Evolutionary conservation across 2,888 invertebrate species (phyloP).

Genomic region (Scotopteryx bipunctaria): DNA sequence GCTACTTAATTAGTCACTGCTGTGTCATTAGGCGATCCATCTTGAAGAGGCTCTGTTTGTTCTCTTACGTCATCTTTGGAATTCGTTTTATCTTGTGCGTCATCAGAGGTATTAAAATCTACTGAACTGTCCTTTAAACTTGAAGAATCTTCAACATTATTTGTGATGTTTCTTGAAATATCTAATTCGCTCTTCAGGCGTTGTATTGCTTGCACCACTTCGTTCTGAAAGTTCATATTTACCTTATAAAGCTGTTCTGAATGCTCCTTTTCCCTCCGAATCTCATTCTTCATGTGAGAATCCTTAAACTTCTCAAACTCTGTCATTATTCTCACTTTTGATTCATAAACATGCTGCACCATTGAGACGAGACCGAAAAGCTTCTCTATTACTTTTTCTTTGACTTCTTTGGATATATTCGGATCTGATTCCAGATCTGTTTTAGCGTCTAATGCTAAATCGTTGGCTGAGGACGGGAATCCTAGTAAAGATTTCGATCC

Average conservation of each 20-base stretch:
- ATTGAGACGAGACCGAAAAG: slow-evolving; percentile 71
- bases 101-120: slow-evolving; percentile 57
- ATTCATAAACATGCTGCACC: slow-evolving; percentile 76
- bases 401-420: slow-evolving; percentile 69
- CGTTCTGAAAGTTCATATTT: slow-evolving; percentile 76
- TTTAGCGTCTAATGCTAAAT: slow-evolving; percentile 74
- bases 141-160: slow-evolving; percentile 49
- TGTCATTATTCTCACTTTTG: slow-evolving; percentile 73
- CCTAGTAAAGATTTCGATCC: slow-evolving; percentile 64
- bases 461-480: slow-evolving; percentile 77
- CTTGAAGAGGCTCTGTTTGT: slow-evolving; percentile 18
- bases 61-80: slow-evolving; percentile 36
- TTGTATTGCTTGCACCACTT: slow-evolving; percentile 74
- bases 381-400: slow-evolving; percentile 75
- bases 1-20: slow-evolving; percentile 34
- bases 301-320: slow-evolving; percentile 77
- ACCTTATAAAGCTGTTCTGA: slow-evolving; percentile 75
- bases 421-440: slow-evolving; percentile 74
- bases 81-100: slow-evolving; percentile 38
- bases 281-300: slow-evolving; percentile 68
- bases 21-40: slow-evolving; percentile 20
- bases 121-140: slow-evolving; percentile 53
- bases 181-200: slow-evolving; percentile 73
- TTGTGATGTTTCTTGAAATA: slow-evolving; percentile 59
- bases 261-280: slow-evolving; percentile 72